These are phyloP conservation scores for Chelon labrosus DNA, from an alignment of 2,797 vertebrate species.

Conservation along the genomic window DNA sequence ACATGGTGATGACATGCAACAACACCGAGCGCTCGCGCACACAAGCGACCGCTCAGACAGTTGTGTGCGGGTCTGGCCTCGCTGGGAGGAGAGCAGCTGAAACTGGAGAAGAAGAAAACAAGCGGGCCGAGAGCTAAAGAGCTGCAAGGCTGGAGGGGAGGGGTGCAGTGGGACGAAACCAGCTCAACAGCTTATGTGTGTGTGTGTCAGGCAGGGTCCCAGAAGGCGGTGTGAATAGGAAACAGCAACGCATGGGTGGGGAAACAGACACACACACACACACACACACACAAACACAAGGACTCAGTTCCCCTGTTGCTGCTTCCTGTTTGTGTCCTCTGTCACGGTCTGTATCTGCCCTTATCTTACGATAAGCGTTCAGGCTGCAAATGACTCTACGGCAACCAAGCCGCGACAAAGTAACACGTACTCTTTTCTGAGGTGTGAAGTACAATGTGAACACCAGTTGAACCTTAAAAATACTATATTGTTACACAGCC, in stretches of 20 bases:
- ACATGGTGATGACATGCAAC: conserved; percentile 11
- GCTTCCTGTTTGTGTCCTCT: conserved; percentile 70
- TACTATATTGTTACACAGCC: neutral
- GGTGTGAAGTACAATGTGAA: no score
- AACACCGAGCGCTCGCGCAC: neutral
- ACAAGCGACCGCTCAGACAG: conserved; percentile 9
- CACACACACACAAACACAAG: neutral
- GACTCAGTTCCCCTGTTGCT: conserved; percentile 36
- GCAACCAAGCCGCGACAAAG: neutral
- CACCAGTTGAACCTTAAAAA: no score
- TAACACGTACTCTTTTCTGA: neutral
- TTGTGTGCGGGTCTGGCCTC: conserved; percentile 33
- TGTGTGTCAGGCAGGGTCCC: conserved; percentile 33
- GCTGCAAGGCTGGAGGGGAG: neutral
- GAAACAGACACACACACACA: conserved; percentile 1
- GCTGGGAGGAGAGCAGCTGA: conserved; percentile 37
- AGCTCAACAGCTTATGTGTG: conserved; percentile 12
- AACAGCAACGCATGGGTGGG: conserved; percentile 41
- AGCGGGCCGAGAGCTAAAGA: conserved; percentile 14
- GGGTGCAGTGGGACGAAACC: conserved; percentile 1
- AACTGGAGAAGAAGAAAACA: conserved; percentile 74
- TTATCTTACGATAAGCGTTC: neutral
- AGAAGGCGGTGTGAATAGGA: conserved; percentile 35
- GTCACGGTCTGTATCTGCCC: conserved; percentile 19
- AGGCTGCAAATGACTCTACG: neutral